A percentile compares a stretch with the other conserved stretches of the same genome.
phyloP scores from a whole-genome alignment of 1,140 invertebrate species.

The Hirudo medicinalis region DNA sequence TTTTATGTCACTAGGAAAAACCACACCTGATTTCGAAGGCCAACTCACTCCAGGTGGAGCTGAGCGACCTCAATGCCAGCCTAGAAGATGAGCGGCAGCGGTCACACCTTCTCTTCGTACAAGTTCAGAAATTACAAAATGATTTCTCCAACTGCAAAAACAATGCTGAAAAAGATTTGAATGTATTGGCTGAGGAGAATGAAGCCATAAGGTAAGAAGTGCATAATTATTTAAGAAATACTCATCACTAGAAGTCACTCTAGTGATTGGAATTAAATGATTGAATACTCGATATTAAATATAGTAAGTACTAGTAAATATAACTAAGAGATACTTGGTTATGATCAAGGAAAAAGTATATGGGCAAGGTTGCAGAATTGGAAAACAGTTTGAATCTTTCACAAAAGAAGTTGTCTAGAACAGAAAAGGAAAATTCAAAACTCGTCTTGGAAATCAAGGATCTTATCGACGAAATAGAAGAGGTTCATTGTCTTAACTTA shows the following conservation, averaged over 20 bases:
- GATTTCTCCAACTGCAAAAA: neutral
- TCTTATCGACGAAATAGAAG: neutral
- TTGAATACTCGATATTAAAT: no score
- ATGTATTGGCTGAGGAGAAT: neutral
- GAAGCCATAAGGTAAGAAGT: neutral
- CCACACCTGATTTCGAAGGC: neutral
- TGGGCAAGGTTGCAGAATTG: neutral
- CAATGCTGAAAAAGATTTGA: slow-evolving; percentile 2
- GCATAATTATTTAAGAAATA: no score
- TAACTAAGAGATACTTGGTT: no score
- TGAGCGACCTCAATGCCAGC: neutral
- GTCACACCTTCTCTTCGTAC: neutral
- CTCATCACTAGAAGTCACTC: no score
- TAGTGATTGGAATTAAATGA: no score
- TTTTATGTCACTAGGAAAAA: neutral
- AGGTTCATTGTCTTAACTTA: neutral
- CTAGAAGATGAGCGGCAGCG: neutral
- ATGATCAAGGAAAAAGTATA: neutral
- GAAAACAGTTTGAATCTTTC: neutral
- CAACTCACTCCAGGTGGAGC: neutral
- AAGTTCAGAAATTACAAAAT: neutral
- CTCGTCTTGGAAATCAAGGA: slow-evolving; percentile 2
- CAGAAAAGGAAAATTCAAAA: slow-evolving; percentile 1
- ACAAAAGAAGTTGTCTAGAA: neutral
- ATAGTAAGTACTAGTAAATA: no score